Base-by-base conservation (phyloP, 2,888 invertebrate species). In the Aelia acuminata region DNA sequence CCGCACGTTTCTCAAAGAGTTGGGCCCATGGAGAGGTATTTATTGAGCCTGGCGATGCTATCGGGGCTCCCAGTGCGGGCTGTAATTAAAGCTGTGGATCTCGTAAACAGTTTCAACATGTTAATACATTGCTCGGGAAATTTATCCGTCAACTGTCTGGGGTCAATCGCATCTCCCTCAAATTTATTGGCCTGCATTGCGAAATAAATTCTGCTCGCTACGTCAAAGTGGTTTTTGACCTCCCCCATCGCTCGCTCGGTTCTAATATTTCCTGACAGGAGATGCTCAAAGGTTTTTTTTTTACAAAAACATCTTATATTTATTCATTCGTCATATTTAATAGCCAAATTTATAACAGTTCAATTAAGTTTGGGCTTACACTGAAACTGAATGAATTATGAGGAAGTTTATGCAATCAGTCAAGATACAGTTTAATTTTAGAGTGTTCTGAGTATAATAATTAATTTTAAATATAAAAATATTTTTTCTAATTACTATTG, bases 1-100 rank as follows among this genome's bases (percentile, higher is more conserved):
- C 43, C 80, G 80, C 80, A 80, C 80, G 80, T 80, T 80, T 80
- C 80, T 80, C 80, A 43, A 80, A 80, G 80, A 80, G 80, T 43
- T 43, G 80, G 39, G 39, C 22, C 39, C 43, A 80, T 43, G 43
- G 80, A 1, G 80, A 43, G 39, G 80, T 80, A 80, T 80, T 80
- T 80, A 80, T 80, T 80, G 80, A 7, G 75, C 22, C 26, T 1
- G 4, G 20, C 39, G 80, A 80, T 80, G 2, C 39, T 80, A 80
- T 80, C 63, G 63, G 31, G 53, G 31, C 22, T 80, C 80, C 80
- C 43, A n/a, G 43, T 43, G 43, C n/a, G 80, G 80, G 80, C 80
- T 80, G 80, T 43, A 80, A 80, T 80, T 80, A 80, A 80, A 80
- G 43, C 43, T 43, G 39, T 39, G 80, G 80, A 39, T 43, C 80